Evolutionary conservation across 2,113 vertebrate genomes (phyloP).

Genomic region (Corythoichthys intestinalis): DNA sequence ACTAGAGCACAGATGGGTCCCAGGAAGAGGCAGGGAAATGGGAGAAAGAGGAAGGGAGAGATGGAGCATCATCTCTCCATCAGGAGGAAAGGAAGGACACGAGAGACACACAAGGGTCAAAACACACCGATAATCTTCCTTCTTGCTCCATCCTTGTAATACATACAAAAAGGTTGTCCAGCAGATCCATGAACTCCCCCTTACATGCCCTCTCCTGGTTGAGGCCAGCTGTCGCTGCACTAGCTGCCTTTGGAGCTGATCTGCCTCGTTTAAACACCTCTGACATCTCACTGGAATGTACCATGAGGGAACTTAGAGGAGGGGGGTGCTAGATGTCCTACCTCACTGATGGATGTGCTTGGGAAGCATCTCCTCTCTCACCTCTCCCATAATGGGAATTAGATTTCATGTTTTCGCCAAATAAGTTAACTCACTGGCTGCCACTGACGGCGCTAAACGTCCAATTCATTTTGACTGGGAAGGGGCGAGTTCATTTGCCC

Average conservation of each 20-base stretch:
- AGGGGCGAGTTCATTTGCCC: too few species aligned
- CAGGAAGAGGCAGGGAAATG: conserved; percentile 22
- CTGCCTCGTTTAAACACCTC: conserved; percentile 74
- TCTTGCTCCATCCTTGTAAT: conserved; percentile 55
- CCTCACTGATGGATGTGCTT: conserved; percentile 20
- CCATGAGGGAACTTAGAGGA: conserved; percentile 50
- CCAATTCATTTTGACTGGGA: too few species aligned
- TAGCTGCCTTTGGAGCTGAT: conserved; percentile 68
- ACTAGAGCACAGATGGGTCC: conserved; percentile 40
- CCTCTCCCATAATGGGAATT: neutral
- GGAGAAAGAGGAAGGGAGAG: conserved; percentile 23
- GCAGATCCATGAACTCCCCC: conserved; percentile 65
- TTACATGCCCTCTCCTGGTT: conserved; percentile 66
- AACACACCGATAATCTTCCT: conserved; percentile 20
- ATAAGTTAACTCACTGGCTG: too few species aligned
- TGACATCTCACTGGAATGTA: conserved; percentile 73
- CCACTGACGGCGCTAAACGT: too few species aligned
- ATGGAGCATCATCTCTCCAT: conserved; percentile 46
- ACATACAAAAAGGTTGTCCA: conserved; percentile 68
- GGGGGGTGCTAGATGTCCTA: conserved; percentile 36
- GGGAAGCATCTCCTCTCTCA: conserved; percentile 11
- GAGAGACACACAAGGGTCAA: conserved; percentile 30
- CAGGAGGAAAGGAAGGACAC: conserved; percentile 15
- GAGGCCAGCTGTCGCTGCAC: conserved; percentile 71
- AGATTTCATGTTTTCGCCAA: too few species aligned